Evolutionary conservation across 1,140 invertebrate genomes (phyloP), one percentile per base, ranked within the genome.

Genomic region (Penaeus indicus): DNA sequence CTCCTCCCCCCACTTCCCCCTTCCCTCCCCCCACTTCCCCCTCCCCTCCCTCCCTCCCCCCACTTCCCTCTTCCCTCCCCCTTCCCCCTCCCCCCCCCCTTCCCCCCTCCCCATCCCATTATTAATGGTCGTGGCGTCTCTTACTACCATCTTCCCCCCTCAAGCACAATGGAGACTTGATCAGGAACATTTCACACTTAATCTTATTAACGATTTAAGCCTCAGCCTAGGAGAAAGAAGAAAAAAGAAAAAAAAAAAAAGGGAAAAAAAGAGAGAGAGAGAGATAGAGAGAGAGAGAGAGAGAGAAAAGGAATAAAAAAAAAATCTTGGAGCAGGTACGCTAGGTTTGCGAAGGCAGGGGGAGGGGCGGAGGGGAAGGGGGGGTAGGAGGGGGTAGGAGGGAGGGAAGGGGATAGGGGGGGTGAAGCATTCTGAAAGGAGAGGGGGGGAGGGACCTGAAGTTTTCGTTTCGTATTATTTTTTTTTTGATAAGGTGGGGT

Each of bases 121-220:
- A 32, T 21, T 42, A 38, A n/a, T 80, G 27, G 32, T 22, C n/a
- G 22, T 80, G 22, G 32, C 78, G 38, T 47, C 47, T 47, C 60
- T 47, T 80, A n/a, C 60, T 47, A 25, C 32, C 60, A n/a, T 80
- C 78, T 80, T 47, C 47, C 32, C 47, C 78, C 47, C 78, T 80
- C 78, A n/a, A n/a, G n/a, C n/a, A n/a, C n/a, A n/a, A n/a, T n/a
- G n/a, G n/a, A n/a, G n/a, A n/a, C n/a, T n/a, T n/a, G n/a, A n/a
- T n/a, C n/a, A n/a, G n/a, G n/a, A n/a, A n/a, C n/a, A n/a, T n/a
- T n/a, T n/a, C n/a, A n/a, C n/a, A n/a, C n/a, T n/a, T n/a, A n/a
- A n/a, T n/a, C n/a, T n/a, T n/a, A n/a, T n/a, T n/a, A n/a, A n/a
- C n/a, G n/a, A n/a, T n/a, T n/a, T n/a, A n/a, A n/a, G n/a, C n/a